These are phyloP conservation scores for Hydrolagus affinis DNA, from an alignment of 2,113 vertebrate genomes.

Conservation along the genomic window DNA sequence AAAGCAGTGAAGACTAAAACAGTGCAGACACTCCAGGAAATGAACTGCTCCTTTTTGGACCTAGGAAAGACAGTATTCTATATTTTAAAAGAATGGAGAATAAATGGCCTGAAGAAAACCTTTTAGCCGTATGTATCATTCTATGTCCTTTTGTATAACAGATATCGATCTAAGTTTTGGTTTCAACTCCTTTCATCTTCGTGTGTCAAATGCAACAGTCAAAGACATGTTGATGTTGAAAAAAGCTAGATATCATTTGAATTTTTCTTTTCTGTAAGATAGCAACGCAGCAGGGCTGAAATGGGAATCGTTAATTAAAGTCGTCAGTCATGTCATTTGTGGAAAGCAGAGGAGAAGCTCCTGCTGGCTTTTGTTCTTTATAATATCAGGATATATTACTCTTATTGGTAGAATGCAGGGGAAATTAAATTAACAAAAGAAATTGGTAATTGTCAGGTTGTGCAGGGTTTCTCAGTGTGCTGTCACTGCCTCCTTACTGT, in stretches of 20 bases:
- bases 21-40: constrained; percentile 42
- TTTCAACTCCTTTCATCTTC: not conserved
- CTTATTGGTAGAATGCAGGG: not conserved
- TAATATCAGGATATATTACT: not conserved
- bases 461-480: not conserved
- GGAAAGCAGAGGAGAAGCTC: not conserved
- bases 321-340: not conserved
- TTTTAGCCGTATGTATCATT: constrained; percentile 4
- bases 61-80: too few relatives aligned
- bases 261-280: not conserved
- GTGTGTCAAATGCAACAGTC: not conserved
- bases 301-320: not conserved
- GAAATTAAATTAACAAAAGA: not conserved
- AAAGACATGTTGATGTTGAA: not conserved
- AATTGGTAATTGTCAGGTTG: not conserved
- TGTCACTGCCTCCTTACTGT: not conserved
- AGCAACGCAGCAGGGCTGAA: not conserved
- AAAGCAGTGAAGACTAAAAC: constrained; percentile 47
- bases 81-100: constrained; percentile 2
- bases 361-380: not conserved
- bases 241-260: constrained; percentile 15
- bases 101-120: constrained; percentile 6
- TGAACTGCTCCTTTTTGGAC: constrained; percentile 31
- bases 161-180: not conserved
- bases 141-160: not conserved